Percentiles rank a stretch among this genome's conserved stretches.
Conservation (phyloP, 2,113 vertebrate genomes). For the Saguinus midas region DNA sequence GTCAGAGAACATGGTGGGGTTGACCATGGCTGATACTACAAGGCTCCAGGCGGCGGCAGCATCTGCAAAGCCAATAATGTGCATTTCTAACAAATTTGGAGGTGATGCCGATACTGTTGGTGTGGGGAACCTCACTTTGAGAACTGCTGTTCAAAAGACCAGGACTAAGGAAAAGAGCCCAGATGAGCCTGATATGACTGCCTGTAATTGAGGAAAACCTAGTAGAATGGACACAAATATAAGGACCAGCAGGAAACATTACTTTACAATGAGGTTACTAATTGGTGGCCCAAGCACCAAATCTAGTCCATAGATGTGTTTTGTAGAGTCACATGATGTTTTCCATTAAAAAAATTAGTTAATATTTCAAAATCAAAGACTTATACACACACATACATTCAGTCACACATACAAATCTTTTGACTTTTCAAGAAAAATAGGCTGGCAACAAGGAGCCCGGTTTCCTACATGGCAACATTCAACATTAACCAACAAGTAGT, state of each 20-base stretch:
- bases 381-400: not conserved
- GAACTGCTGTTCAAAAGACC: not conserved
- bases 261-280: not conserved
- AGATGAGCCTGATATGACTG: not conserved
- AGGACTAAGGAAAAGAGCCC: not conserved
- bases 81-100: not conserved
- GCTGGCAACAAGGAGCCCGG: not conserved
- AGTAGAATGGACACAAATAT: not conserved
- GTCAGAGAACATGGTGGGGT: too few species aligned
- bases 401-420: not conserved
- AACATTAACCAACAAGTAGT: not conserved
- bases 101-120: not conserved
- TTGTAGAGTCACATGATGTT: not conserved
- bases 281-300: not conserved
- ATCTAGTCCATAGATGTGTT: not conserved
- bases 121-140: not conserved
- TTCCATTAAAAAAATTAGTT: slow-evolving; percentile 25
- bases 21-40: too few species aligned
- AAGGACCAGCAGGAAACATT: not conserved
- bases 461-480: not conserved
- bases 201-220: not conserved
- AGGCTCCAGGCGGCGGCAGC: too few species aligned
- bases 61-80: not conserved
- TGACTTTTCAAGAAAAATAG: not conserved
- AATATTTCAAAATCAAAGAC: slow-evolving; percentile 9